Evolutionary conservation across 53 echinoderm and acorn worm genomes (phyloP).

Genomic region (Zoroaster sp.): DNA sequence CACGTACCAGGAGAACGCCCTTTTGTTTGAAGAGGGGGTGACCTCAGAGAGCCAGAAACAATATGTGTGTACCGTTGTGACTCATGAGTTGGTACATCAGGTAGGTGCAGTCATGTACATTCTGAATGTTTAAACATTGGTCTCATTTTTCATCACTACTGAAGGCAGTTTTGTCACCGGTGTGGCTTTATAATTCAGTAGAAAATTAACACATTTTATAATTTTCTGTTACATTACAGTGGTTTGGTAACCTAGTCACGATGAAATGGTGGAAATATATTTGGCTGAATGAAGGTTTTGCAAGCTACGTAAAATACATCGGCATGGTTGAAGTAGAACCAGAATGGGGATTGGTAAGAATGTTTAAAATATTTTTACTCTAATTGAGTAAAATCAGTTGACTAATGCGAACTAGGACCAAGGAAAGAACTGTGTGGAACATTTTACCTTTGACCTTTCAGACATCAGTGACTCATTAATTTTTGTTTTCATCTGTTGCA

Average conservation of each 20-base stretch:
- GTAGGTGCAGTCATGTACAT: not conserved
- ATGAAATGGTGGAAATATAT: slow-evolving; percentile 72
- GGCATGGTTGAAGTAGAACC: slow-evolving; percentile 53
- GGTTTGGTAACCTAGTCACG: slow-evolving; percentile 81
- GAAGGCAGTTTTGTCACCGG: not conserved
- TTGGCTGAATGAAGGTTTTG: slow-evolving; percentile 86
- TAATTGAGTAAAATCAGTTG: not conserved
- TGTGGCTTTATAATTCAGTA: not conserved
- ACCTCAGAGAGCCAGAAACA: slow-evolving; percentile 70
- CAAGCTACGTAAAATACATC: slow-evolving; percentile 59
- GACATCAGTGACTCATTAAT: too few species aligned
- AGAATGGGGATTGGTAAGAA: slow-evolving; percentile 79
- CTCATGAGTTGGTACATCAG: slow-evolving; percentile 94
- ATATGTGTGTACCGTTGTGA: slow-evolving; percentile 56
- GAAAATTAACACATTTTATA: not conserved
- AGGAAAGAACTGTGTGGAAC: not conserved
- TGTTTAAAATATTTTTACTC: too few species aligned
- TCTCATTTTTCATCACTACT: not conserved
- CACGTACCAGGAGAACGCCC: slow-evolving; percentile 74
- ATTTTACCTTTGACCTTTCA: not conserved
- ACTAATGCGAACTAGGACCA: not conserved
- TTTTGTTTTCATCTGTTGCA: slow-evolving; percentile 9
- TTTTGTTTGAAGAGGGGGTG: slow-evolving; percentile 62
- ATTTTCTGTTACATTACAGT: slow-evolving; percentile 28
- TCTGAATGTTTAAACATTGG: not conserved